phyloP scores from a whole-genome alignment of 2,888 invertebrate genomes.

The Spatulosminthurus flaviceps region DNA sequence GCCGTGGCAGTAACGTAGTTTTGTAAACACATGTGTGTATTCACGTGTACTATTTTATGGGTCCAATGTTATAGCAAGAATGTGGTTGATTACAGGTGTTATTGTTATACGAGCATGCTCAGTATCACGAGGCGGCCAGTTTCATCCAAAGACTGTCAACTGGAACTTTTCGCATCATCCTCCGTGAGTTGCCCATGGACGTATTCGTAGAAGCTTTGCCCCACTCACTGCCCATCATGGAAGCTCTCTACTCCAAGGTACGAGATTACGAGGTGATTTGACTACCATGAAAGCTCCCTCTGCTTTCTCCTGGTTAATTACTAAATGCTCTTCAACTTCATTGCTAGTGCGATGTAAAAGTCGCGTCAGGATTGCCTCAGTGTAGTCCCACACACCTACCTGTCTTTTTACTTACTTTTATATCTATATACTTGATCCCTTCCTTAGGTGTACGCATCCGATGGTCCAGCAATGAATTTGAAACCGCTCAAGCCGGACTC shows the following conservation, averaged over 20 bases:
- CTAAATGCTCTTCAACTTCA: no score
- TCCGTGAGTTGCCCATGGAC: constrained; percentile 82
- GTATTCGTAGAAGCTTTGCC: constrained; percentile 88
- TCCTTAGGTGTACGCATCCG: constrained; percentile 67
- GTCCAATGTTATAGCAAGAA: neutral
- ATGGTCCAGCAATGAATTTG: constrained; percentile 66
- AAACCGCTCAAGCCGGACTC: constrained; percentile 74
- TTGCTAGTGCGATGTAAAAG: no score
- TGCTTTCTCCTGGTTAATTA: neutral
- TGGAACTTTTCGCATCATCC: constrained; percentile 76
- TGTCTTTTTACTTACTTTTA: no score
- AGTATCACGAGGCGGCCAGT: constrained; percentile 89
- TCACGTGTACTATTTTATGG: no score
- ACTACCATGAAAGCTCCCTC: no score
- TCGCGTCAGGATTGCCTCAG: no score
- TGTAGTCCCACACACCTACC: no score
- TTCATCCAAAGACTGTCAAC: constrained; percentile 82
- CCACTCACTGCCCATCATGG: constrained; percentile 84
- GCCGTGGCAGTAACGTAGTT: no score
- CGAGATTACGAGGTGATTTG: neutral
- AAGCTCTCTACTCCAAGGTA: constrained; percentile 76
- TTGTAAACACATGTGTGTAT: no score
- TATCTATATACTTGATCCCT: neutral
- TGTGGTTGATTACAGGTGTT: constrained; percentile 69
- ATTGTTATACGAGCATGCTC: constrained; percentile 84